Percentiles rank a stretch among this genome's conserved stretches.
These are phyloP conservation scores for Pammene fasciana DNA, from an alignment of 2,888 invertebrate genomes.

Conservation along the genomic window DNA sequence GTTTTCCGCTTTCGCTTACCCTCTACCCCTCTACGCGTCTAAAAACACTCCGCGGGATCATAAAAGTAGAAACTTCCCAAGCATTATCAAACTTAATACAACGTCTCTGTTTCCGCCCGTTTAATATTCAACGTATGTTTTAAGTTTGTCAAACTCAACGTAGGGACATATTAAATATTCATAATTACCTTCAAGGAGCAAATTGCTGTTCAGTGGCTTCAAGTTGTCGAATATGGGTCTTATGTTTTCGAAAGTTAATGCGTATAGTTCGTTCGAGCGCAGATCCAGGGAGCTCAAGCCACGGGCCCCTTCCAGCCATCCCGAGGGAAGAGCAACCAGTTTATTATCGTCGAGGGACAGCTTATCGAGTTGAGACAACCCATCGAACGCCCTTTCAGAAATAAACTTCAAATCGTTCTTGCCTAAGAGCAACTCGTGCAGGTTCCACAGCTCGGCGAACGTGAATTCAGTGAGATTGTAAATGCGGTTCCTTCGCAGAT, in stretches of 20 bases:
- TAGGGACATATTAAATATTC: constrained; percentile 66
- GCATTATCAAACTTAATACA: constrained; percentile 68
- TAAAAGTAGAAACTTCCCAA: constrained; percentile 72
- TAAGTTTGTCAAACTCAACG: constrained; percentile 66
- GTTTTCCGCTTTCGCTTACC: constrained; percentile 52
- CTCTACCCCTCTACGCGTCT: constrained; percentile 52
- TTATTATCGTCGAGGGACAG: constrained; percentile 90
- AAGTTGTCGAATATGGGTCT: constrained; percentile 91
- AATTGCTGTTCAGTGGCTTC: constrained; percentile 88
- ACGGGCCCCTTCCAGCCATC: constrained; percentile 88
- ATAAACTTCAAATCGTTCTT: constrained; percentile 88
- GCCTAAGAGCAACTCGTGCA: constrained; percentile 87
- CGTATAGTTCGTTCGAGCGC: constrained; percentile 89
- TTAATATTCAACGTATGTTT: constrained; percentile 75
- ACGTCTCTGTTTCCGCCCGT: constrained; percentile 66
- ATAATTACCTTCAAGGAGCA: constrained; percentile 88
- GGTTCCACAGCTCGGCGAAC: constrained; percentile 90
- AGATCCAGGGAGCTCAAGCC: constrained; percentile 89
- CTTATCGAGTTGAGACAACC: constrained; percentile 87
- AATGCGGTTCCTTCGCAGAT: constrained; percentile 89
- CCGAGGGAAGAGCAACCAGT: constrained; percentile 87
- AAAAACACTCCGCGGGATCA: constrained; percentile 68
- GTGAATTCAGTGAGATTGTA: constrained; percentile 90
- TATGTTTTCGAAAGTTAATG: constrained; percentile 89
- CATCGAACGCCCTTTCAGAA: constrained; percentile 90